These are phyloP conservation scores for Crotalus viridis DNA, from an alignment of 2,113 vertebrate genomes.

Conservation along the genomic window DNA sequence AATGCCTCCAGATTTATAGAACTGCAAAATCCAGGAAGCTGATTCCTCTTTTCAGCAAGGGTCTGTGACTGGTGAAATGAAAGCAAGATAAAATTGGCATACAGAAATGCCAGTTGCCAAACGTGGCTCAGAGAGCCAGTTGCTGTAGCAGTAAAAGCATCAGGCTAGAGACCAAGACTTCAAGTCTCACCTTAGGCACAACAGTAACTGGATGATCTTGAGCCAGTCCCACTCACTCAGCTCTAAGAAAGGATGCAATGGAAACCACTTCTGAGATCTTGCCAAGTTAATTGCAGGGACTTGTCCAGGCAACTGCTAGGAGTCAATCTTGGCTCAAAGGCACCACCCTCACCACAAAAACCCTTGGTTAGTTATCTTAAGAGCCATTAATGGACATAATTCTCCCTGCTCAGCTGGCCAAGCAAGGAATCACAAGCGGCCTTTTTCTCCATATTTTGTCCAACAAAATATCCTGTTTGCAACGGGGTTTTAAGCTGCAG, in stretches of 20 bases:
- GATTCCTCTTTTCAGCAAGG: neutral
- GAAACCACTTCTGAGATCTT: neutral
- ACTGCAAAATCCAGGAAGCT: no score
- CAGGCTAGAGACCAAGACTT: neutral
- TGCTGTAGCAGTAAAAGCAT: neutral
- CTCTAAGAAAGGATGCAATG: neutral
- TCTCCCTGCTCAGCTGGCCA: neutral
- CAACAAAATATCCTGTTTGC: neutral
- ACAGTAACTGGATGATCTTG: neutral
- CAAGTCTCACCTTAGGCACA: neutral
- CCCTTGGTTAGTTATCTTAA: neutral
- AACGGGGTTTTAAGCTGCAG: neutral
- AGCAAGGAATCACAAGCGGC: neutral
- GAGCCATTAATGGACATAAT: neutral
- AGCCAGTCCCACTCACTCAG: neutral
- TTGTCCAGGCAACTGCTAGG: neutral
- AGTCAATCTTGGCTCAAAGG: neutral
- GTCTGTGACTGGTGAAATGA: neutral
- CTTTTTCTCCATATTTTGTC: neutral
- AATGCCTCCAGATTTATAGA: neutral
- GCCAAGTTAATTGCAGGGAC: neutral
- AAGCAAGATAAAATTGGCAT: neutral
- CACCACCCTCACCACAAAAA: neutral
- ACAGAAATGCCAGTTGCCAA: neutral
- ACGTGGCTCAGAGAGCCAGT: neutral